Percentiles rank a stretch among this genome's conserved stretches.
These are phyloP conservation scores for Pelmatolapia mariae DNA, from an alignment of 2,113 vertebrate species.

Conservation along the genomic window DNA sequence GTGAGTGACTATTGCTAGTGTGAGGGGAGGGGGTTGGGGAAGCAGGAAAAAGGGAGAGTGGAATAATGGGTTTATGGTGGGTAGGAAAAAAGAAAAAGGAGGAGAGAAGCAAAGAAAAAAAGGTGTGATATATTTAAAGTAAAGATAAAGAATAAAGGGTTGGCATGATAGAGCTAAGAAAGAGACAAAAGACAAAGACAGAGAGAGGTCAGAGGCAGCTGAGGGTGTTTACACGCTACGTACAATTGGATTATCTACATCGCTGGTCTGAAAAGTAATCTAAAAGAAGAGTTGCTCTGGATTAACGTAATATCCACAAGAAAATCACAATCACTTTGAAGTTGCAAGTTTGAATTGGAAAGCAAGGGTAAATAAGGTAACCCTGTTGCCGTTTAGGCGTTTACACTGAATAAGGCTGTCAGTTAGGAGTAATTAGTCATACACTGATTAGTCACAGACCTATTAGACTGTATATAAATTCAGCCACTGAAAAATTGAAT, in stretches of 20 bases:
- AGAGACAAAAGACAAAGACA: background rate
- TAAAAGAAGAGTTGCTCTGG: background rate
- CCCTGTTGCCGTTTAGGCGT: background rate
- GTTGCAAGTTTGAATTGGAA: background rate
- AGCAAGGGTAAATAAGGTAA: background rate
- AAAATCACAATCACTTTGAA: constrained; percentile 27
- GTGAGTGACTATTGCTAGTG: background rate
- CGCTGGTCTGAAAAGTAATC: background rate
- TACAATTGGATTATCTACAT: constrained; percentile 16
- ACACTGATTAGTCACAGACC: constrained; percentile 21
- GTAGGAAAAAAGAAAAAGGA: background rate
- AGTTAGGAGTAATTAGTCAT: constrained; percentile 38
- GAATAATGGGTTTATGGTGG: background rate
- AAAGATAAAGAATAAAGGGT: background rate
- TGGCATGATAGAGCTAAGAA: background rate
- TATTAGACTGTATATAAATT: constrained; percentile 13
- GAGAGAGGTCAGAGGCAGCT: background rate
- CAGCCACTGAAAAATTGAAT: constrained; percentile 23
- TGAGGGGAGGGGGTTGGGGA: background rate
- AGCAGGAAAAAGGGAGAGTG: background rate
- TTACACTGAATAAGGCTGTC: background rate
- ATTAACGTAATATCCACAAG: background rate
- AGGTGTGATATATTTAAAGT: background rate
- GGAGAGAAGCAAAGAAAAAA: background rate
- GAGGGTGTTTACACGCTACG: background rate